Percentiles rank a stretch among this genome's conserved stretches.
These are phyloP conservation scores for Platycercus adscitus DNA, from an alignment of 2,113 vertebrate genomes.

Conservation along the genomic window DNA sequence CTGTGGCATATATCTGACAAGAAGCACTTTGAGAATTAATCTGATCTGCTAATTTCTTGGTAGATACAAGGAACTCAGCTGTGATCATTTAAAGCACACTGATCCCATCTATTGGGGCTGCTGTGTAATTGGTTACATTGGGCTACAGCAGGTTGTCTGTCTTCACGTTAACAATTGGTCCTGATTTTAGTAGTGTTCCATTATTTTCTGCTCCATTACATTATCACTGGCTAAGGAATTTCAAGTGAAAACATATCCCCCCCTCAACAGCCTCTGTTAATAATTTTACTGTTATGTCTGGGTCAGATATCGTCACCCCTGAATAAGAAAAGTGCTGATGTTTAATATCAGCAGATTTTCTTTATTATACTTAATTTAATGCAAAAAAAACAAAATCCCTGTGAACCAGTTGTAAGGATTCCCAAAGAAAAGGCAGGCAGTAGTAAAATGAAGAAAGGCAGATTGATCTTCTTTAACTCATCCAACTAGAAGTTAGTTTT, in stretches of 20 bases:
- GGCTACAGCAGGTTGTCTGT: background rate
- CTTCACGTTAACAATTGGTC: background rate
- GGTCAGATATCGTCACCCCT: background rate
- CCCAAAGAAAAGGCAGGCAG: background rate
- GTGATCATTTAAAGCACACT: background rate
- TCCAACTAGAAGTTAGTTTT: background rate
- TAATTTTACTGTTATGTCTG: background rate
- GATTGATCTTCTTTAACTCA: background rate
- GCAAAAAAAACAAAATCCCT: background rate
- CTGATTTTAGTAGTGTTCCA: background rate
- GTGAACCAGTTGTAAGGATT: background rate
- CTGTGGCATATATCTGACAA: background rate
- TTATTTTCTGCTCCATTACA: background rate
- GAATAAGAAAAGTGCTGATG: background rate
- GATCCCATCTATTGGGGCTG: background rate
- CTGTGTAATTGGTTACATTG: background rate
- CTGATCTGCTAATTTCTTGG: constrained; percentile 3
- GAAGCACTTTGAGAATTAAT: constrained; percentile 12
- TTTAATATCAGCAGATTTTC: background rate
- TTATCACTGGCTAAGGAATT: background rate
- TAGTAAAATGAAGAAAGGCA: background rate
- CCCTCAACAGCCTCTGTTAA: background rate
- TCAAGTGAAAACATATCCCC: background rate
- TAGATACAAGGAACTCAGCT: background rate
- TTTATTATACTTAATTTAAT: background rate